Evolutionary conservation across 2,888 invertebrate genomes (phyloP), one percentile per base, ranked within the genome.

Genomic region (Lampropteryx suffumata): DNA sequence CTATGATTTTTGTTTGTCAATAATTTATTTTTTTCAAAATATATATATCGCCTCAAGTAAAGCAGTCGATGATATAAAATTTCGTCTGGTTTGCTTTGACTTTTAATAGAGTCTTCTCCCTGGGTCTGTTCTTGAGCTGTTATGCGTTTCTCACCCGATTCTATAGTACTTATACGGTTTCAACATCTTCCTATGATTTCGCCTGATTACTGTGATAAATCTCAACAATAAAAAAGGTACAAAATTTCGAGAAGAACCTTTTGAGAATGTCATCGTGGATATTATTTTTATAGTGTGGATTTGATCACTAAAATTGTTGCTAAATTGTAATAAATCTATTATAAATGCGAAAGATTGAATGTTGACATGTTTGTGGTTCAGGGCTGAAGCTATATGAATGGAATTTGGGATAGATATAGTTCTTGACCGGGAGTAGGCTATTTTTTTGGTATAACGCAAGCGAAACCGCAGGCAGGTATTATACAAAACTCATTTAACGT

Each of bases 271-370:
- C 57, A 57, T 55, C 53, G 14, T 52, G 52, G 52, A 40, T 43
- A 36, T 50, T 61, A 50, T 46, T 45, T 58, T 49, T 40, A 34
- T 50, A 40, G 37, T 47, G 37, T 43, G 49, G 61, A 53, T 61
- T 61, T 61, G 57, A 59, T 61, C 59, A 59, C 61, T 59, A 42
- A 58, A 57, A 46, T 42, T 46, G 2, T 2, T 9, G 29, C 30
- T 29, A 33, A 37, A 37, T 35, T 35, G 24, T 35, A 24, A 35
- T 6, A 35, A 10, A 17, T 17, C 2, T 17, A 3, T 17, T 17
- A 17, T 17, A 17, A 2, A 17, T 17, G 4, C 17, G 4, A 3
- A 17, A 3, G 17, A 2, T 17, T 3, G 17, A 17, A n/a, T n/a
- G n/a, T n/a, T 17, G 17, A 3, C 2, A 17, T 17, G 17, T 17